Base-by-base conservation (phyloP, 2,113 vertebrate genomes). In the Tricholaema leucomelas region DNA sequence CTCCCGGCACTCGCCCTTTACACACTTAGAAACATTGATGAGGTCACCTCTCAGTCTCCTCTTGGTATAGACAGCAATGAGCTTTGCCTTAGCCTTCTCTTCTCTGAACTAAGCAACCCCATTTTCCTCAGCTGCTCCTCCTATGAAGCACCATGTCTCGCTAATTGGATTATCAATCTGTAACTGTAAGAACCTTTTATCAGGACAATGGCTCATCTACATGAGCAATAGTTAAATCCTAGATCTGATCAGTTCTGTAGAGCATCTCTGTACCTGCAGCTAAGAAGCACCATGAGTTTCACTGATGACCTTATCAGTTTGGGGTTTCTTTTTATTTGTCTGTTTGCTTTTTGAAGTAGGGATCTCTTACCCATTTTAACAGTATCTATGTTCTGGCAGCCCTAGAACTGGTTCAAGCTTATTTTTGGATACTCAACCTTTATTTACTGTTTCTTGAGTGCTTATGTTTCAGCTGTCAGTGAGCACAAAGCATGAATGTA, bases 391-490 rank as follows among this genome's bases (percentile, higher is more conserved):
- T 58, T 71, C 33, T 3, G 0, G 0, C 42, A 69, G 13, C 27
- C 55, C 24, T 58, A 78, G 79, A 87, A 13, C 48, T 69, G 27
- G 14, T 59, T 40, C 27, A 83, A 90, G 90, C n/a, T 83, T 81
- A 66, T 28, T 63, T 89, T 27, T 56, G 89, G 40, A 61, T 85
- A 73, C 87, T 87, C 56, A 81, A 10, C 48, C 50, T 81, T 90
- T 88, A 59, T 90, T 95, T 93, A 66, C 81, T 38, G 4, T 88
- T 91, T 90, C 71, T 88, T 84, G 55, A 28, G 54, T 81, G 69
- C 81, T 90, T 85, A 90, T 84, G n/a, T 75, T 96, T 87, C 77
- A 90, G 70, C 85, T 94, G 95, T 93, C 95, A 94, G 50, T 46
- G 44, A 61, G 35, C 42, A 89, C 35, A 63, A 70, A 73, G 44